Evolutionary conservation across 1,140 invertebrate species (phyloP), one percentile per base, ranked within the genome.

Genomic region (Lepidurus packardi): DNA sequence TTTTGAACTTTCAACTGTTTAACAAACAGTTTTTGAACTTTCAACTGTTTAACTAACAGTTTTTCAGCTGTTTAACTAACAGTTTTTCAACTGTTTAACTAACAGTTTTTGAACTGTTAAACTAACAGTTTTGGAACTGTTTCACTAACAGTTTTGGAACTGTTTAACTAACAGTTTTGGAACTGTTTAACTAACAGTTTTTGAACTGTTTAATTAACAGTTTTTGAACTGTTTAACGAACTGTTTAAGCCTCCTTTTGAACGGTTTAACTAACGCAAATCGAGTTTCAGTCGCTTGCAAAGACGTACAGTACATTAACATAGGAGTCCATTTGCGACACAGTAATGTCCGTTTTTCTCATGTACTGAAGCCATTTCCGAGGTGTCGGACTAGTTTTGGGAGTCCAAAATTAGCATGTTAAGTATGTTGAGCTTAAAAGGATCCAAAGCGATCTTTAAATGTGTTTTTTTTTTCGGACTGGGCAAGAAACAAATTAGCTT

Each of bases 41-140:
- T n/a, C n/a, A n/a, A n/a, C n/a, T n/a, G 25, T 25, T 25, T 25
- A 25, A n/a, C 79, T 10, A 79, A 16, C 41, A 79, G 24, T 47
- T n/a, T 25, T 25, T 25, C 1, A 25, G 1, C 25, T 25, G 25
- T 25, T 25, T 25, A 25, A n/a, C 79, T 10, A 79, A 16, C 41
- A 79, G 24, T 47, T n/a, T 25, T 25, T 25, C 1, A 25, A 25
- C 25, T 25, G 25, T 25, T 25, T 25, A 25, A n/a, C 79, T 10
- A 79, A 16, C 41, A 79, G 24, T 47, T n/a, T 25, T 25, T 25
- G 25, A 25, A 25, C 25, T 25, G 25, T 25, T 25, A 1, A 25
- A n/a, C 79, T 10, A 79, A 16, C 41, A 79, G 24, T 47, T n/a
- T 25, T 25, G 1, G 25, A 25, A 25, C 25, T 25, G 25, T 25